A percentile compares a stretch with the other conserved stretches of the same genome.
phyloP scores from a whole-genome alignment of 2,888 invertebrate species.

The Peribatodes rhomboidaria region DNA sequence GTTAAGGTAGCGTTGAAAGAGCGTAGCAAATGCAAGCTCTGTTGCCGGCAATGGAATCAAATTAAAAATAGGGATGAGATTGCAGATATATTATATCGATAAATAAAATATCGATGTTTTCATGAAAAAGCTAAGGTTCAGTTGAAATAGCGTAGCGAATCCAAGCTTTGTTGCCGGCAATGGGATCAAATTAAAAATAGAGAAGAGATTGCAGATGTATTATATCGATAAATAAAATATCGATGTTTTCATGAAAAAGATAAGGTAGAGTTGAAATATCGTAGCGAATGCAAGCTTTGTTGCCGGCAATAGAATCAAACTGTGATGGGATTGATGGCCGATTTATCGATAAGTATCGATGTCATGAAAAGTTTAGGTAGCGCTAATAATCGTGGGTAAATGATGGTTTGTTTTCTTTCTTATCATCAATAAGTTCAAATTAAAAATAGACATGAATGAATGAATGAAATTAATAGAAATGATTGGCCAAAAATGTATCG shows the following conservation, averaged over 20 bases:
- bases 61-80: constrained; percentile 49
- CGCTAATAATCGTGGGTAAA: too few relatives aligned
- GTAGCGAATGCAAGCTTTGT: constrained; percentile 34
- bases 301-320: constrained; percentile 47
- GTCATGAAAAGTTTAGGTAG: too few relatives aligned
- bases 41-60: constrained; percentile 46
- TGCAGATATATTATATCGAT: background rate
- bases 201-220: constrained; percentile 27
- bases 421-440: too few relatives aligned
- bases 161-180: constrained; percentile 40
- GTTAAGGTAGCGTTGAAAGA: constrained; percentile 24
- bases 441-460: too few relatives aligned
- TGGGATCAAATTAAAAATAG: constrained; percentile 51
- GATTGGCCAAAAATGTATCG: too few relatives aligned
- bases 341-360: too few relatives aligned
- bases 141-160: constrained; percentile 20
- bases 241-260: constrained; percentile 2
- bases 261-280: constrained; percentile 3
- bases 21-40: constrained; percentile 33
- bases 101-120: constrained; percentile 16
- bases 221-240: constrained; percentile 5
- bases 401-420: too few relatives aligned
- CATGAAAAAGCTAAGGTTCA: background rate
- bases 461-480: too few relatives aligned
- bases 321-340: background rate